Evolutionary conservation across 2,113 vertebrate genomes (phyloP), one percentile per base, ranked within the genome.

Genomic region (Aspidoscelis tigris): DNA sequence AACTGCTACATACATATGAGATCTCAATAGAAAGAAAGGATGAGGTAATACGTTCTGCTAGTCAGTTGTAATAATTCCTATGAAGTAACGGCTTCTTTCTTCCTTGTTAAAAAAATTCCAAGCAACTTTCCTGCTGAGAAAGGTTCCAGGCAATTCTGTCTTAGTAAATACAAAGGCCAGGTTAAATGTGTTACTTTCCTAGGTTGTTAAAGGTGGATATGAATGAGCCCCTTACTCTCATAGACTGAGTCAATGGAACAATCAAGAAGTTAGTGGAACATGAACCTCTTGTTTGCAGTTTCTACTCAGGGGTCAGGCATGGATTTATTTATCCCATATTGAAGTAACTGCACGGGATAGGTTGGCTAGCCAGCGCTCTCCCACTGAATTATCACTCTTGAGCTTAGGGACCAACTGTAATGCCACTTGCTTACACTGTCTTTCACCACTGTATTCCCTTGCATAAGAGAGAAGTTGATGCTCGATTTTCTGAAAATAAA

Each of bases 21-120:
- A 94, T 95, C 4, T 98, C 97, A 76, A 90, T 96, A 89, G 94
- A 96, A 80, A 97, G 97, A 82, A 99, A 99, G 94, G 98, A 99
- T 80, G 97, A 99, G 98, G 99, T 99, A 89, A 87, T 88, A 50
- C 4, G 7, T 74, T 79, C 58, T 82, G 39, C 55, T 84, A 65
- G 50, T 53, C 12, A 39, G 9, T 78, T 73, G 39, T 61, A 58
- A 3, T 44, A 47, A 80, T 65, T 73, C 58, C 20, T 65, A 41
- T 11, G 14, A 33, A 33, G 26, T 33, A 33, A 69, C 10, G 12
- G 26, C 68, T 33, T 69, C n/a, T 16, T 39, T 70, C 69, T 14
- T 39, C 11, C 69, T 70, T 68, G 66, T 24, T 70, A 39, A 70
- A 33, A 33, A 39, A 33, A 12, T 70, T 39, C 69, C n/a, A 39